Evolutionary conservation across 2,113 vertebrate genomes (phyloP).

Genomic region (rabbit (Oryctolagus cuniculus)): DNA sequence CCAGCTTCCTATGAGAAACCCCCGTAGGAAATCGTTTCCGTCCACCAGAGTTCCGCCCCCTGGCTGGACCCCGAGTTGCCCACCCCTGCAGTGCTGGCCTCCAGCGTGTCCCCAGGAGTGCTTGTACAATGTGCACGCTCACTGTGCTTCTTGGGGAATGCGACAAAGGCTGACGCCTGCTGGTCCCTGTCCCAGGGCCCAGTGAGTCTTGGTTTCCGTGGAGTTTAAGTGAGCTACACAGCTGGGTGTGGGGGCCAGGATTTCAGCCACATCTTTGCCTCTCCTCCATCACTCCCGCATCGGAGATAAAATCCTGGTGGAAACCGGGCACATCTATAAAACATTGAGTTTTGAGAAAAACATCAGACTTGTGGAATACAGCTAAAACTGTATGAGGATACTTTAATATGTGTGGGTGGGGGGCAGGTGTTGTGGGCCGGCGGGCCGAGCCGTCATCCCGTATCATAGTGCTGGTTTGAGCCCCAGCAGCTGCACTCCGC

Average conservation of each 20-base stretch:
- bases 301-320: background rate
- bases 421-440: no score
- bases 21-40: background rate
- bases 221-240: background rate
- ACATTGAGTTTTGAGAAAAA: background rate
- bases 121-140: background rate
- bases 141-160: background rate
- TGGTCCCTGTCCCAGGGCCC: no score
- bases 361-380: background rate
- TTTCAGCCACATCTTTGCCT: background rate
- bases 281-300: background rate
- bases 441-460: no score
- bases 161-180: background rate
- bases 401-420: no score
- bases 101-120: background rate
- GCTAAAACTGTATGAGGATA: background rate
- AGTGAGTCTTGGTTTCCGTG: no score
- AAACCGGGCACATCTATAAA: background rate
- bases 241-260: background rate
- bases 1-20: background rate
- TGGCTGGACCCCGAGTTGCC: background rate
- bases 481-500: no score
- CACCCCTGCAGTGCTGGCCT: background rate
- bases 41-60: background rate
- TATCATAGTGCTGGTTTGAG: no score